Evolutionary conservation across 2,797 vertebrate genomes (phyloP).

Genomic region (Nothura maculosa): DNA sequence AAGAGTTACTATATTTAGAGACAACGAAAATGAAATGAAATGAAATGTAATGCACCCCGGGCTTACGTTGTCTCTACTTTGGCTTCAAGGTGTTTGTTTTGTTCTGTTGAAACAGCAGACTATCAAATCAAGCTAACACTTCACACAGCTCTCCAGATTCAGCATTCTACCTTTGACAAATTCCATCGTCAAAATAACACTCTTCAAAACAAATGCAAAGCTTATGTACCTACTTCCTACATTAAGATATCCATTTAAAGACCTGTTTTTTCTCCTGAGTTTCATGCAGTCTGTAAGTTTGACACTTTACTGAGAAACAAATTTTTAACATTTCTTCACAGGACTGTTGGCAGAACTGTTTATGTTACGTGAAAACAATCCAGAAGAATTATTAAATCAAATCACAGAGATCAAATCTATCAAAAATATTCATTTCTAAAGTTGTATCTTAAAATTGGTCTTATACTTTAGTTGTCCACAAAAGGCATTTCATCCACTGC

Average conservation of each 20-base stretch:
- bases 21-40: neutral
- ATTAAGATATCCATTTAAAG: neutral
- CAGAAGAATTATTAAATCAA: too few relatives aligned
- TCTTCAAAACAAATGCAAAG: neutral
- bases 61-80: neutral
- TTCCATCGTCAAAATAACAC: neutral
- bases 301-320: neutral
- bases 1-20: neutral
- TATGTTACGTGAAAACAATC: neutral
- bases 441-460: too few relatives aligned
- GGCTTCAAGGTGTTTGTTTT: neutral
- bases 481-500: accelerated
- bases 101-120: neutral
- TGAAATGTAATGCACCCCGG: neutral
- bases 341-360: neutral
- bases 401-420: neutral
- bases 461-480: too few relatives aligned
- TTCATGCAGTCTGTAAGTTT: neutral
- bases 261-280: neutral
- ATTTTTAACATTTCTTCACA: neutral
- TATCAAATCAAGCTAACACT: neutral
- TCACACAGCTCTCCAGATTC: neutral
- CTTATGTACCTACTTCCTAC: neutral
- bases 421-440: too few relatives aligned
- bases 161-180: neutral